These are phyloP conservation scores for Elephantulus edwardii DNA, from an alignment of 2,113 vertebrate species.

Conservation along the genomic window DNA sequence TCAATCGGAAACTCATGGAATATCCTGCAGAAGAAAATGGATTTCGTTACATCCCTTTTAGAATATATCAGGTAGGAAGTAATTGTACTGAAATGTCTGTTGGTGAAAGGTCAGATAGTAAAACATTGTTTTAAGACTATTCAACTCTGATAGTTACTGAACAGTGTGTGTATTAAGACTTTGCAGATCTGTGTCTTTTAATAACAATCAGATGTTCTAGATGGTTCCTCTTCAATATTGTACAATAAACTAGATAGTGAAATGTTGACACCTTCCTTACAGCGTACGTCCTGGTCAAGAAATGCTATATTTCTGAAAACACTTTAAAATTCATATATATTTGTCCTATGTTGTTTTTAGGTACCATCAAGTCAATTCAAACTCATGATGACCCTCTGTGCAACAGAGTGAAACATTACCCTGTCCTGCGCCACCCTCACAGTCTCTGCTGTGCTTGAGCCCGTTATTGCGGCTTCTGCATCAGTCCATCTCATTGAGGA, in stretches of 20 bases:
- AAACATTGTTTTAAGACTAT: neutral
- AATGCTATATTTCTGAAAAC: neutral
- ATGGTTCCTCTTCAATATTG: neutral
- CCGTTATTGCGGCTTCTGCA: too few species aligned
- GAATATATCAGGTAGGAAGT: conserved; percentile 95
- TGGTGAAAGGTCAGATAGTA: neutral
- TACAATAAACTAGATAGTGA: neutral
- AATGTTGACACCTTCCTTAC: neutral
- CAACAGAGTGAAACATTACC: too few species aligned
- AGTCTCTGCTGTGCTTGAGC: too few species aligned
- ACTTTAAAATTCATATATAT: neutral
- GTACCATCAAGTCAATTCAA: too few species aligned
- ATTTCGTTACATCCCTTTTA: conserved; percentile 98
- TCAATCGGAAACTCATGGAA: conserved; percentile 99
- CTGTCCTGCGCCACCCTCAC: too few species aligned
- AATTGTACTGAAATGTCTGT: conserved; percentile 21
- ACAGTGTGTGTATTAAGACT: neutral
- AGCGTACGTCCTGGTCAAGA: neutral
- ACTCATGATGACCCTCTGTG: too few species aligned
- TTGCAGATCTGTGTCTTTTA: neutral
- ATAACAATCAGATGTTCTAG: neutral
- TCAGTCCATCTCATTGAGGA: too few species aligned
- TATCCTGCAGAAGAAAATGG: conserved; percentile 94
- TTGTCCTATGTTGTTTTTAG: neutral
- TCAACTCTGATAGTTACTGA: neutral